A percentile compares a stretch with the other conserved stretches of the same genome.
These are phyloP conservation scores for Genyomyrus donnyi DNA, from an alignment of 2,113 vertebrate genomes.

Conservation along the genomic window DNA sequence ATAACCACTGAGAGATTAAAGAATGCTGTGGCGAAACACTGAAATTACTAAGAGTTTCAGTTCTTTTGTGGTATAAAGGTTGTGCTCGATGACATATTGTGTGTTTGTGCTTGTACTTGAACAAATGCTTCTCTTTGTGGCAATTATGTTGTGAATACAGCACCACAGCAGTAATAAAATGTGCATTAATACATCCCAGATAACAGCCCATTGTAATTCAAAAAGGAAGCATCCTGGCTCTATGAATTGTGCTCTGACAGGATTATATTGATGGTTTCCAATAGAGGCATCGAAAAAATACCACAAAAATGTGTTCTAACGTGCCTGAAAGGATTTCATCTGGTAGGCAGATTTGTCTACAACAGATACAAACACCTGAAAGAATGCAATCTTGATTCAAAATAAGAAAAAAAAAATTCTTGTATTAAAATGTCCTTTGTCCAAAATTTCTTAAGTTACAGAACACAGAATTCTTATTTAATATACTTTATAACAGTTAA, in stretches of 20 bases:
- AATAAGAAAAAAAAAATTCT: background rate
- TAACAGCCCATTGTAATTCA: background rate
- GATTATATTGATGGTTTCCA: background rate
- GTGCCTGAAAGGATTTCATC: background rate
- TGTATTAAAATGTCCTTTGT: background rate
- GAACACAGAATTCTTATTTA: background rate
- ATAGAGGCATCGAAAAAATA: background rate
- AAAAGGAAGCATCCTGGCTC: background rate
- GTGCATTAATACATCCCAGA: background rate
- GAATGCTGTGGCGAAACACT: background rate
- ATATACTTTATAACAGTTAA: background rate
- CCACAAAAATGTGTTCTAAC: background rate
- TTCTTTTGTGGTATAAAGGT: background rate
- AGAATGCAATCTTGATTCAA: background rate
- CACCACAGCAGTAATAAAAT: background rate
- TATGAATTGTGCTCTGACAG: background rate
- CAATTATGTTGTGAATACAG: background rate
- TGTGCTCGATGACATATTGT: background rate
- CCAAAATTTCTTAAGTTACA: background rate
- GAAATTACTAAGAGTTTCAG: slow-evolving; percentile 10
- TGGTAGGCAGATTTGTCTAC: background rate
- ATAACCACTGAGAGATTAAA: background rate
- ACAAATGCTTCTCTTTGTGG: background rate
- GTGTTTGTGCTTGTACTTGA: background rate
- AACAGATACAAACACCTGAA: background rate